These are phyloP conservation scores for Trypoxylon attenuatum DNA, from an alignment of 2,888 invertebrate species.

Conservation along the genomic window DNA sequence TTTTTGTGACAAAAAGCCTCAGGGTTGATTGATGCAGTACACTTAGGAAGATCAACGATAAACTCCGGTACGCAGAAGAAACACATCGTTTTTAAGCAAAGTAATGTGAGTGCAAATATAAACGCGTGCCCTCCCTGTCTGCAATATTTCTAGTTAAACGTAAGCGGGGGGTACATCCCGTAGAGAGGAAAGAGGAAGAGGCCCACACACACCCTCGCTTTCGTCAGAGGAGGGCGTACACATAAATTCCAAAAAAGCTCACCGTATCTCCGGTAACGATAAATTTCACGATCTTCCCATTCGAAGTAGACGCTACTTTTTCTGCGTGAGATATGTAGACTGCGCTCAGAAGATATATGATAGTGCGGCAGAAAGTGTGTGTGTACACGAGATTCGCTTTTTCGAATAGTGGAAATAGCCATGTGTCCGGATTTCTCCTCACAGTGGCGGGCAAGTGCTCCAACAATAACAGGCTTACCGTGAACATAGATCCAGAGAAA, in stretches of 20 bases:
- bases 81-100: too few relatives aligned
- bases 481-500: slow-evolving; percentile 9
- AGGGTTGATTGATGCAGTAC: too few relatives aligned
- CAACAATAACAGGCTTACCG: slow-evolving; percentile 34
- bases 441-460: slow-evolving; percentile 5
- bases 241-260: background rate
- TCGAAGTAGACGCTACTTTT: slow-evolving; percentile 3
- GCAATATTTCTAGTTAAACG: background rate
- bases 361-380: too few relatives aligned
- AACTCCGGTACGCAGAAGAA: too few relatives aligned
- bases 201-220: too few relatives aligned
- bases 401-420: slow-evolving; percentile 34
- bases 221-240: too few relatives aligned
- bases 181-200: background rate
- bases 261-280: slow-evolving; percentile 4
- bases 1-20: too few relatives aligned
- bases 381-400: slow-evolving; percentile 45
- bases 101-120: too few relatives aligned
- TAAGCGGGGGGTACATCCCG: background rate
- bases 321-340: slow-evolving; percentile 5
- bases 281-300: slow-evolving; percentile 25
- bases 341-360: slow-evolving; percentile 18
- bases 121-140: background rate
- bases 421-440: slow-evolving; percentile 41
- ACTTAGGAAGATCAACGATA: too few relatives aligned